Evolutionary conservation across 2,797 vertebrate species (phyloP).

Genomic region (Saxicola maurus): DNA sequence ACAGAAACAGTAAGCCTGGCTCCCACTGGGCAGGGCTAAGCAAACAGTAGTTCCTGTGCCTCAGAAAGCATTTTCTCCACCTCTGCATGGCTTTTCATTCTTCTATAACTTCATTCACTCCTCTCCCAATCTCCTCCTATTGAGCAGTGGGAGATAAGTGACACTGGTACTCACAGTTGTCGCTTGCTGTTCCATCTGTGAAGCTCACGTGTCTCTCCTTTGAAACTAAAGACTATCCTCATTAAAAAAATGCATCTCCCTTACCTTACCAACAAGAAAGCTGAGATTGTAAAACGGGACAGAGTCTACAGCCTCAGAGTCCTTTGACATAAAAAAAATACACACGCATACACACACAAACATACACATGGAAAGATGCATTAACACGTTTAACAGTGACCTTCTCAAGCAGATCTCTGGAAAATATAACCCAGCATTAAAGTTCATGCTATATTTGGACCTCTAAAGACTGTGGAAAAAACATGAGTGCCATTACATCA

Average conservation of each 20-base stretch:
- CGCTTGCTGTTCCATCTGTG: conserved; percentile 35
- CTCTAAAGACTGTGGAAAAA: neutral
- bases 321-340: conserved; percentile 55
- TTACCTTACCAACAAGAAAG: conserved; percentile 70
- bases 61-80: neutral
- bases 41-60: neutral
- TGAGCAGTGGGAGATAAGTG: neutral
- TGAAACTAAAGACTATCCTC: conserved; percentile 54
- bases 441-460: neutral
- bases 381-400: conserved; percentile 5
- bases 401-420: conserved; percentile 29
- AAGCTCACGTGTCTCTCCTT: conserved; percentile 31
- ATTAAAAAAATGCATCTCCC: conserved; percentile 46
- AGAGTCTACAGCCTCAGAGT: conserved; percentile 67
- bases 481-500: neutral
- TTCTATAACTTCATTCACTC: neutral
- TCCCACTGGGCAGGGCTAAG: neutral
- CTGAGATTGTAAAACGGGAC: conserved; percentile 62
- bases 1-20: neutral
- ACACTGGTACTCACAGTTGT: conserved; percentile 60
- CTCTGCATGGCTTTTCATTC: neutral
- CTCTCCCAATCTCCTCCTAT: neutral
- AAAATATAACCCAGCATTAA: conserved; percentile 36
- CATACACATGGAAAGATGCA: conserved; percentile 35
- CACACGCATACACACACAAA: conserved; percentile 31